These are phyloP conservation scores for Dinocampus coccinellae DNA, from an alignment of 2,888 invertebrate genomes.

Conservation along the genomic window DNA sequence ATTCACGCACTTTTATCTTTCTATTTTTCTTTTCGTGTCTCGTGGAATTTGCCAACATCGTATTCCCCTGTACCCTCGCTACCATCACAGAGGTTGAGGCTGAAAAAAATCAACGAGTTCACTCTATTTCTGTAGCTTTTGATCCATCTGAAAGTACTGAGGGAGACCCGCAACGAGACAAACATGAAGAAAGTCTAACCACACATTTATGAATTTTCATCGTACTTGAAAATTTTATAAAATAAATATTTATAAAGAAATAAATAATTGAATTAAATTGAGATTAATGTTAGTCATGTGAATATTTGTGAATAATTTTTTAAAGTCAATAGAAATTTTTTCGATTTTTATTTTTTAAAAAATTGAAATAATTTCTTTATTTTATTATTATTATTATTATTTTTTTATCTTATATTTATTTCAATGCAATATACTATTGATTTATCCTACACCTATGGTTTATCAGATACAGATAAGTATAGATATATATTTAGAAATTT, in stretches of 20 bases:
- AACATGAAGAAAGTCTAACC: not conserved
- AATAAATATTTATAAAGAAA: not conserved
- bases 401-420: not conserved
- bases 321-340: not conserved
- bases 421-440: not conserved
- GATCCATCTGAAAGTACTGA: conserved; percentile 39
- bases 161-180: not conserved
- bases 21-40: not conserved
- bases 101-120: not conserved
- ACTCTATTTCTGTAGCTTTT: conserved; percentile 54
- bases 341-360: not conserved
- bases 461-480: not conserved
- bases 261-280: not conserved
- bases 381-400: too few relatives aligned
- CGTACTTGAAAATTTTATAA: not conserved
- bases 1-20: not conserved
- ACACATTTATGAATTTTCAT: not conserved
- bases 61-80: not conserved
- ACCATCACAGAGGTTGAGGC: not conserved
- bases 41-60: not conserved
- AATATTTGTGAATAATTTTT: not conserved
- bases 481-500: not conserved
- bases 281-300: too few relatives aligned
- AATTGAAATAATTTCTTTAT: not conserved
- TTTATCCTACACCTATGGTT: not conserved